Percentiles rank a stretch among this genome's conserved stretches.
phyloP scores from a whole-genome alignment of 2,797 vertebrate genomes.

The Crenuchus spilurus region DNA sequence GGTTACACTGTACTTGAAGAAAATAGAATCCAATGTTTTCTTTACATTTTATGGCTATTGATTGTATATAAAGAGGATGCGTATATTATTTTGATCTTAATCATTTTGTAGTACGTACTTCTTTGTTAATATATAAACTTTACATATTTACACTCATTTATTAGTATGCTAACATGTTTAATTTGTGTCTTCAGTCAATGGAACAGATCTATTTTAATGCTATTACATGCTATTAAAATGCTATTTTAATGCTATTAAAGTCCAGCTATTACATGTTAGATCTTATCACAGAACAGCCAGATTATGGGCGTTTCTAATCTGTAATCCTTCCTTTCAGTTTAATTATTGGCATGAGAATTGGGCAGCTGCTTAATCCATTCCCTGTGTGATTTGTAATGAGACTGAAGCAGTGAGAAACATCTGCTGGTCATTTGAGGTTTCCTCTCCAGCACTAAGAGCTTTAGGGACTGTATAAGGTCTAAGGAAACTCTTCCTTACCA shows the following conservation, averaged over 20 bases:
- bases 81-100: no score
- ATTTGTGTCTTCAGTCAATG: not conserved
- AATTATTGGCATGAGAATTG: constrained; percentile 42
- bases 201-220: not conserved
- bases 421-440: constrained; percentile 50
- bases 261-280: not conserved
- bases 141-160: no score
- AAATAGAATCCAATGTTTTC: no score
- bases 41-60: no score
- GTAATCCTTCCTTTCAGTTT: constrained; percentile 33
- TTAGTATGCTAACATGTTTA: no score
- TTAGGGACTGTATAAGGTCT: constrained; percentile 45
- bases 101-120: no score
- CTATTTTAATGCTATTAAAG: not conserved
- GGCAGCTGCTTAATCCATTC: constrained; percentile 48
- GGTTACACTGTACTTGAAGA: no score
- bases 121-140: no score
- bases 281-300: constrained; percentile 1
- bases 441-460: constrained; percentile 39
- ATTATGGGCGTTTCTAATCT: constrained; percentile 28
- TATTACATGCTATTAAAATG: not conserved
- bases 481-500: constrained; percentile 42
- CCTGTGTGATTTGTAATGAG: constrained; percentile 38
- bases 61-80: no score
- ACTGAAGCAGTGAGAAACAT: constrained; percentile 53